Percentiles rank a stretch among this genome's conserved stretches.
Conservation (phyloP, 2,888 invertebrate species). For the Diaphora mendica region DNA sequence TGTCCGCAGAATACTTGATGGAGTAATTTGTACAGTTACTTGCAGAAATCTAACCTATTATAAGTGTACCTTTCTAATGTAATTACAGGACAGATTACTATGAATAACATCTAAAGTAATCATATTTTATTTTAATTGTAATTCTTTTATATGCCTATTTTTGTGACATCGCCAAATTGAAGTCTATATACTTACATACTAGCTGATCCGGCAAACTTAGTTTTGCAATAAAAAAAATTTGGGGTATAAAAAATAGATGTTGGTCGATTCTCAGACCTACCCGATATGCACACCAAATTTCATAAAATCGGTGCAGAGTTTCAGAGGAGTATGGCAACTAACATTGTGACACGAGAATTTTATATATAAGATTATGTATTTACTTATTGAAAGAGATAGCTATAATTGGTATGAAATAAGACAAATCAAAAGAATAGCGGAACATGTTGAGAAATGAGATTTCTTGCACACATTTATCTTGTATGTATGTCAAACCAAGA, state of each 20-base stretch:
- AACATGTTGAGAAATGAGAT: constrained; percentile 35
- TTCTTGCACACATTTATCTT: constrained; percentile 25
- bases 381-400: background rate
- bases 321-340: too few relatives aligned
- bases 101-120: constrained; percentile 34
- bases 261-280: too few relatives aligned
- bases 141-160: constrained; percentile 7
- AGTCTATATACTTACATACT: too few relatives aligned
- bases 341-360: too few relatives aligned
- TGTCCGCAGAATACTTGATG: constrained; percentile 37
- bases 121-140: constrained; percentile 12
- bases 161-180: background rate
- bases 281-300: too few relatives aligned
- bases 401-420: background rate
- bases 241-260: too few relatives aligned
- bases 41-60: constrained; percentile 54
- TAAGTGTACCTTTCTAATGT: constrained; percentile 35
- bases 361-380: too few relatives aligned
- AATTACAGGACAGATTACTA: constrained; percentile 42
- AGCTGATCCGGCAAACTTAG: too few relatives aligned
- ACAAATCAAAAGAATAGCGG: background rate
- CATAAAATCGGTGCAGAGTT: too few relatives aligned
- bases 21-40: constrained; percentile 54
- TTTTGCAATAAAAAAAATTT: too few relatives aligned
- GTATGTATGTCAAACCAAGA: background rate